Evolutionary conservation across 2,797 vertebrate genomes (phyloP), one percentile per base, ranked within the genome.

Genomic region (Danio tinwini): DNA sequence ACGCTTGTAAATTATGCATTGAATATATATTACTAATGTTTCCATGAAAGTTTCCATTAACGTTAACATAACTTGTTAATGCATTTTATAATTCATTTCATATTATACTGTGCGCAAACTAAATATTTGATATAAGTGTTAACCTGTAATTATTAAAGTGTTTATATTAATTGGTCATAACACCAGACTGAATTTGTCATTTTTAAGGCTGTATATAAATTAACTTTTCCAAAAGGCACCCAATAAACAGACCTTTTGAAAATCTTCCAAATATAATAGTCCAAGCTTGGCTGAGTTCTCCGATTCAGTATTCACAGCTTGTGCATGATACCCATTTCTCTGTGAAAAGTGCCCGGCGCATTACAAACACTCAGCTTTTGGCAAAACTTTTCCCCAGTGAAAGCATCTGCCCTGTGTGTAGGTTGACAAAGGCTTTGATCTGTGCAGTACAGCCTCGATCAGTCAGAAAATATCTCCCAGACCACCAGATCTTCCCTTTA

Each of bases 391-490:
- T 67, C 16, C 37, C 45, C 52, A 37, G 19, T n/a, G 14, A 74
- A 74, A 72, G 50, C 21, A 56, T 81, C 62, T 61, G 59, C 63
- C 40, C 14, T 74, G 52, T n/a, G 55, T 62, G 70, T 68, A 37
- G 55, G 52, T 55, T 29, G 53, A 39, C 40, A 47, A 14, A 68
- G 37, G 76, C 67, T 90, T 90, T 88, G 73, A 89, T 90, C 79
- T 86, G 72, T 62, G 73, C 75, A 77, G 49, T 69, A 44, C 77
- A 72, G 76, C 77, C 72, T 88, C 71, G 84, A 85, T 84, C 84
- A 70, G 63, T 65, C 65, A 81, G 76, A 64, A 56, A 83, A 73
- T 16, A 69, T 8, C 55, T 81, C 50, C 9, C 61, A n/a, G 79
- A 61, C 78, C 79, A 64, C 72, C 77, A 68, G 67, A 80, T 65